phyloP scores from a whole-genome alignment of 2,888 invertebrate species.

The Carterocephalus palaemon region DNA sequence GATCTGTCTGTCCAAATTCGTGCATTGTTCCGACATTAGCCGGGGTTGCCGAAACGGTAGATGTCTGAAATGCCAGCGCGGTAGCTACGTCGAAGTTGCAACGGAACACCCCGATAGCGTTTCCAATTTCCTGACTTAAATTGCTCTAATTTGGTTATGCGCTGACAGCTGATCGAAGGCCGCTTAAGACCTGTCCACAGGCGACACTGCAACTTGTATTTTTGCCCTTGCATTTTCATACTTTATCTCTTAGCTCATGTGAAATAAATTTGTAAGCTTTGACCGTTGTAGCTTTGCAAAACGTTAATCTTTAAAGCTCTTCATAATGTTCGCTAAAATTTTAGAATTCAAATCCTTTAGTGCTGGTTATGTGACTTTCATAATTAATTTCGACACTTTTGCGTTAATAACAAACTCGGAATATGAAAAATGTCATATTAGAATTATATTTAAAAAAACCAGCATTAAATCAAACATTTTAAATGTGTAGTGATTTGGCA shows the following conservation, averaged over 20 bases:
- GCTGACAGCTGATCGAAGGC: conserved; percentile 71
- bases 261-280: conserved; percentile 31
- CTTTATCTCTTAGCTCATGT: conserved; percentile 29
- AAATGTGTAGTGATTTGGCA: too few relatives aligned
- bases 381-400: conserved; percentile 21
- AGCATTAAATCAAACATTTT: too few relatives aligned
- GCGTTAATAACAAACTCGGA: conserved; percentile 16
- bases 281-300: conserved; percentile 26
- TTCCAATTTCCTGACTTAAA: conserved; percentile 79
- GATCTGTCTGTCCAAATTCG: conserved; percentile 74
- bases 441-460: too few relatives aligned
- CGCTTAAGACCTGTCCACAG: conserved; percentile 49
- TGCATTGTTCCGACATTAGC: conserved; percentile 76
- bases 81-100: conserved; percentile 60
- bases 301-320: conserved; percentile 24
- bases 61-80: conserved; percentile 72
- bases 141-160: conserved; percentile 77
- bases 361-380: conserved; percentile 19
- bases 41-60: conserved; percentile 65
- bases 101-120: conserved; percentile 67
- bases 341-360: conserved; percentile 22
- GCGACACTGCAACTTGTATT: conserved; percentile 51
- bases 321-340: conserved; percentile 23
- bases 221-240: conserved; percentile 34
- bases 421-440: conserved; percentile 7